These are phyloP conservation scores for Molothrus aeneus DNA, from an alignment of 2,797 vertebrate species.

Conservation along the genomic window DNA sequence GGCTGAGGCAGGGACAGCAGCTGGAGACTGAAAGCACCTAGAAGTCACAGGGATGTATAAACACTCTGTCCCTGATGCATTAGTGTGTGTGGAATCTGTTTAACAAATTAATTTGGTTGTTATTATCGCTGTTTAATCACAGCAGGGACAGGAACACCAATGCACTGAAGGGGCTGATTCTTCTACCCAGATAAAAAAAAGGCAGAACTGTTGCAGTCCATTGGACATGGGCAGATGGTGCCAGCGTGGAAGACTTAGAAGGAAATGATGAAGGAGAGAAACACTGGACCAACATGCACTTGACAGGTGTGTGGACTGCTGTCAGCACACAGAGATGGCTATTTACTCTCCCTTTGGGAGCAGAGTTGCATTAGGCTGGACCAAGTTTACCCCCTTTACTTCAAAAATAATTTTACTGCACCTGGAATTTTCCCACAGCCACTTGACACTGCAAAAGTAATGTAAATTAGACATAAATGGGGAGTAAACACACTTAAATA, in stretches of 20 bases:
- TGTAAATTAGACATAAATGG: neutral
- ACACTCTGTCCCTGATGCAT: neutral
- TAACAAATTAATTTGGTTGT: neutral
- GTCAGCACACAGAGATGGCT: neutral
- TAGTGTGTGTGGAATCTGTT: neutral
- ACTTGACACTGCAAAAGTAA: neutral
- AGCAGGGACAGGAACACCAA: neutral
- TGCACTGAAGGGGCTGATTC: neutral
- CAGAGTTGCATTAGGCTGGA: neutral
- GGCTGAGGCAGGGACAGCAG: neutral
- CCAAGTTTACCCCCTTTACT: neutral
- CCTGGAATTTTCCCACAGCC: neutral
- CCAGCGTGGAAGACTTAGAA: neutral
- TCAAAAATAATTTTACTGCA: neutral
- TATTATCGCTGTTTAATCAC: neutral
- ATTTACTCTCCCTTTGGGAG: neutral
- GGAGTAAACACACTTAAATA: neutral
- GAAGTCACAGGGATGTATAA: neutral
- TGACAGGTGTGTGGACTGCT: fast-evolving
- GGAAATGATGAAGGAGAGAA: neutral
- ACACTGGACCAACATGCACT: fast-evolving
- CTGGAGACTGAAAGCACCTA: conserved; percentile 11
- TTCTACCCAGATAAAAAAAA: neutral
- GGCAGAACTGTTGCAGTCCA: neutral
- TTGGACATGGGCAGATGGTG: neutral